Conservation (phyloP, 2,113 vertebrate species). For the Hippoglossus stenolepis region DNA sequence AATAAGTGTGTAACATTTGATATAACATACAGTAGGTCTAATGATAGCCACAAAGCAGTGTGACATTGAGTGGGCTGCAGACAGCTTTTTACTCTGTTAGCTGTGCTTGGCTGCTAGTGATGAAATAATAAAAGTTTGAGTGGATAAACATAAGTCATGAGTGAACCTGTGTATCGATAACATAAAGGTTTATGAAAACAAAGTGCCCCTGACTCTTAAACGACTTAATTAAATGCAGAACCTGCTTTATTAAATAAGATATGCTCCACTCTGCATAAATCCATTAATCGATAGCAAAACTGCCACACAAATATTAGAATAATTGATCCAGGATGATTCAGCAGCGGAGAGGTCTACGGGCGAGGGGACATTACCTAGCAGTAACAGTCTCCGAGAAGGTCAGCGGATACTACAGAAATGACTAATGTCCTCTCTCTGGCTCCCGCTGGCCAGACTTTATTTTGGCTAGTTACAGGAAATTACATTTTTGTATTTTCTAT, state of each 20-base stretch:
- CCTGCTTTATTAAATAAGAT: conserved; percentile 77
- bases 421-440: conserved; percentile 72
- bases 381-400: conserved; percentile 71
- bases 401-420: conserved; percentile 67
- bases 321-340: conserved; percentile 79
- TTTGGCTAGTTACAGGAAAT: conserved; percentile 73
- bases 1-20: too few relatives aligned
- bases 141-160: conserved; percentile 54
- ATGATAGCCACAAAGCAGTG: background rate
- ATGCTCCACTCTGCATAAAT: conserved; percentile 75
- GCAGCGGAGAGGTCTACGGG: conserved; percentile 61
- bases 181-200: conserved; percentile 70
- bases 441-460: conserved; percentile 69
- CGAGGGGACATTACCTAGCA: conserved; percentile 65
- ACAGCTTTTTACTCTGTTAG: conserved; percentile 25
- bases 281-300: conserved; percentile 73
- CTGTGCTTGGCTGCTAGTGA: conserved; percentile 37
- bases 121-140: conserved; percentile 51
- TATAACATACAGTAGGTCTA: too few relatives aligned
- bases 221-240: conserved; percentile 71
- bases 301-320: conserved; percentile 79
- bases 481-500: conserved; percentile 66
- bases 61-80: conserved; percentile 39
- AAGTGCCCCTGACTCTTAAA: conserved; percentile 60
- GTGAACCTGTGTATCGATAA: conserved; percentile 62